Base-by-base conservation (phyloP, 2,888 invertebrate genomes). In the Hoplodrina ambigua region DNA sequence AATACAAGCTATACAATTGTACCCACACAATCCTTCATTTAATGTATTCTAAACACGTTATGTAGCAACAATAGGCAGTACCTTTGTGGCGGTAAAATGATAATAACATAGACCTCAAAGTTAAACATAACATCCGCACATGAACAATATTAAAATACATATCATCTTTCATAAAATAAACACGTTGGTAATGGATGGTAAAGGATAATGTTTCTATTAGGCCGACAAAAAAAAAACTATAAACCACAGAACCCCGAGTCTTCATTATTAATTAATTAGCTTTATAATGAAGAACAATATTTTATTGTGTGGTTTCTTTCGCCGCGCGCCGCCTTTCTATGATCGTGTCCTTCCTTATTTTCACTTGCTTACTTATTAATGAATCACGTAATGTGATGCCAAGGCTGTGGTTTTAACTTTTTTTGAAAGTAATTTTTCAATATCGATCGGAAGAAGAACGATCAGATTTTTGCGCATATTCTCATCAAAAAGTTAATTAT, bases 71-170 rank as follows among this genome's bases (percentile, higher is more conserved):
- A 58, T 54, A 58, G 53, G 20, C 37, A 54, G 58, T 44, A 44
- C 61, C 53, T 78, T 74, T 79, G 67, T 25, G 20, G 52, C 30
- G 2, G 53, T 58, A 61, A 19, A 1, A 19, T n/a, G 20, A 41
- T 52, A 73, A 62, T 62, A 62, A 58, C 13, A 71, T n/a, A 66
- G 20, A 55, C 41, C 54, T 59, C 54, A 55, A 78, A 62, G 10
- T 19, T 54, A 62, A 73, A 73, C 80, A 67, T 54, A 59, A 79
- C 80, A 76, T 76, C 80, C 75, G 67, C 15, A 15, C 13, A 53
- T 44, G 25, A 25, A 49, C 37, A 37, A 46, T 20, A 71, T 46
- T 8, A 56, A 25, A 72, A 58, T 44, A 33, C 13, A 50, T 15
- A 10, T 55, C 20, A 7, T 55, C n/a, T 13, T 25, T 37, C 46